These are phyloP conservation scores for Butastur rufipennis DNA, from an alignment of 2,113 vertebrate species.

Conservation along the genomic window DNA sequence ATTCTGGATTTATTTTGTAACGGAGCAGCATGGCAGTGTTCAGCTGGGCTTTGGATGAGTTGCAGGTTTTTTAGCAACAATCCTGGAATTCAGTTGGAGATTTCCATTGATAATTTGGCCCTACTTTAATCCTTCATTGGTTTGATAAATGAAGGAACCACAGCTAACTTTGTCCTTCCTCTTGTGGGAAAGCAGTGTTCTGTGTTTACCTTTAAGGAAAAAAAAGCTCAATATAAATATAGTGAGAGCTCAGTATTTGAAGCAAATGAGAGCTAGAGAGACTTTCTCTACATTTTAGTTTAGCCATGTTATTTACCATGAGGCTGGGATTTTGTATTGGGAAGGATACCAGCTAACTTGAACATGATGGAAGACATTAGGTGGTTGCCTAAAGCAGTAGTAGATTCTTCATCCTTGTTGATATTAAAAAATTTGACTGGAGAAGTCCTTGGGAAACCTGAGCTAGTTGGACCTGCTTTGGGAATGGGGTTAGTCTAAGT, in stretches of 20 bases:
- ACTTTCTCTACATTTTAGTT: slow-evolving; percentile 13
- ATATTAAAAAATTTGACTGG: not conserved
- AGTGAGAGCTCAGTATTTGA: not conserved
- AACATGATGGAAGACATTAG: not conserved
- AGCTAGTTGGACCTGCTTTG: not conserved
- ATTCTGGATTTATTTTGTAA: not conserved
- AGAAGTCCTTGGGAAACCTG: not conserved
- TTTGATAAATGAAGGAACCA: not conserved
- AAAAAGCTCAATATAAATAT: not conserved
- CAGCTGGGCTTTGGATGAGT: not conserved
- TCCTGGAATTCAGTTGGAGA: not conserved
- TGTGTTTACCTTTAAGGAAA: not conserved
- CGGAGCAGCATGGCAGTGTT: not conserved
- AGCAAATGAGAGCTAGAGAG: not conserved
- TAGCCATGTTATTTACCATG: slow-evolving; percentile 67
- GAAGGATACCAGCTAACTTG: not conserved
- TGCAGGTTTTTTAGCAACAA: not conserved
- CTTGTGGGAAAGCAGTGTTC: not conserved
- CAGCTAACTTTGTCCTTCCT: accelerated
- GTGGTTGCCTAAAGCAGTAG: not conserved
- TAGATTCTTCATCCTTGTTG: not conserved
- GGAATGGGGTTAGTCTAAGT: not conserved
- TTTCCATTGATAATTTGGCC: not conserved
- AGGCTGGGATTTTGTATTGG: slow-evolving; percentile 47
- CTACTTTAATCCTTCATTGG: not conserved